A percentile compares a stretch with the other conserved stretches of the same genome.
Evolutionary conservation across 2,888 invertebrate species (phyloP).

Genomic region (Melinopterus prodromus): DNA sequence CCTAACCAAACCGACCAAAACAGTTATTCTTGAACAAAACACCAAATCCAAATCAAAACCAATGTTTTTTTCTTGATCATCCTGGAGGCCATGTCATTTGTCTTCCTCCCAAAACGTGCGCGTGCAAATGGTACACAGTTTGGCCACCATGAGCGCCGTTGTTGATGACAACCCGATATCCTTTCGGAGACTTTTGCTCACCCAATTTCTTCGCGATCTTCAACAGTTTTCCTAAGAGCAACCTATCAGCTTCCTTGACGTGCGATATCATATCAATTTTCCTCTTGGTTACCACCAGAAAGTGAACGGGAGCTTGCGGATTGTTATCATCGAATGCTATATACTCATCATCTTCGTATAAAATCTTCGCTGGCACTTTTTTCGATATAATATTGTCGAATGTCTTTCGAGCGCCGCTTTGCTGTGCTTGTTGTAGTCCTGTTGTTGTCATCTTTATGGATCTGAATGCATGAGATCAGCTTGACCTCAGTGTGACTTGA

Average conservation of each 20-base stretch:
- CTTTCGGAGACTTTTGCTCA: constrained; percentile 68
- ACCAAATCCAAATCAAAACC: not conserved
- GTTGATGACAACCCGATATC: constrained; percentile 81
- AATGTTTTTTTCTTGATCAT: not conserved
- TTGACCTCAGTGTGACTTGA: no score
- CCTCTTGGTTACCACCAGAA: constrained; percentile 83
- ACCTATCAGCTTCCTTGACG: constrained; percentile 59
- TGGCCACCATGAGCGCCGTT: constrained; percentile 82
- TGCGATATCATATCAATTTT: constrained; percentile 72
- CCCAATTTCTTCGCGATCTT: constrained; percentile 73
- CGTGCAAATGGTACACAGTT: constrained; percentile 82
- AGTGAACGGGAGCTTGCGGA: constrained; percentile 86
- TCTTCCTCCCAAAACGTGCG: constrained; percentile 83
- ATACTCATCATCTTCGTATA: constrained; percentile 82
- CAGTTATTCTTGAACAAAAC: no score
- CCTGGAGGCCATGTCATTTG: constrained; percentile 67
- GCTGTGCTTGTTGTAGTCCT: not conserved
- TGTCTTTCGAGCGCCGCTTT: not conserved
- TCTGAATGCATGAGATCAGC: no score
- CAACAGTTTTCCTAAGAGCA: constrained; percentile 72
- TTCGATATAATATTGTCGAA: constrained; percentile 79
- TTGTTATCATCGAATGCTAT: constrained; percentile 82
- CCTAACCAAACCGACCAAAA: no score
- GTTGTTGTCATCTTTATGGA: no score
- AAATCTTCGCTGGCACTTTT: constrained; percentile 80